phyloP scores from a whole-genome alignment of 1,140 invertebrate species.

The Drosophila neocordata region DNA sequence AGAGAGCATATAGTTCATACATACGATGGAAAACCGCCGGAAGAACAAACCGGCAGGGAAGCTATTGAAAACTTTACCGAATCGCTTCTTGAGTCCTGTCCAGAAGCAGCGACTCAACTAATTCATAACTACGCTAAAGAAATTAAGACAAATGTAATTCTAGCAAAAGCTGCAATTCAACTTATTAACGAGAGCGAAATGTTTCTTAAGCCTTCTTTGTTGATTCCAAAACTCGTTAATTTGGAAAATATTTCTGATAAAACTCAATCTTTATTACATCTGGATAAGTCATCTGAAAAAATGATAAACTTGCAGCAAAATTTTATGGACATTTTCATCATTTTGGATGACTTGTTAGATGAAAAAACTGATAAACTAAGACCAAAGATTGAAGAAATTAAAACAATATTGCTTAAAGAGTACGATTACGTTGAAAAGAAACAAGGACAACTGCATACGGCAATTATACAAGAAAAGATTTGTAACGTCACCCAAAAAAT shows the following conservation, averaged over 20 bases:
- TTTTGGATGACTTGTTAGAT: constrained; percentile 64
- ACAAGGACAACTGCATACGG: constrained; percentile 22
- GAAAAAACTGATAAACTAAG: constrained; percentile 38
- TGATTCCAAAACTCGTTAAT: constrained; percentile 58
- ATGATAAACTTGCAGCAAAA: constrained; percentile 68
- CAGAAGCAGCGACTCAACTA: constrained; percentile 42
- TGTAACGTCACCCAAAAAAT: constrained; percentile 41
- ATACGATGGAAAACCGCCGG: constrained; percentile 51
- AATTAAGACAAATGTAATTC: constrained; percentile 57
- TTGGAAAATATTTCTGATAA: constrained; percentile 54
- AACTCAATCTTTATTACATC: constrained; percentile 30
- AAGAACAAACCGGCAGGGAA: constrained; percentile 28
- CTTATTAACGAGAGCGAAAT: constrained; percentile 53
- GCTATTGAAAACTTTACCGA: constrained; percentile 59
- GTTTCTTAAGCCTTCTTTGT: constrained; percentile 49
- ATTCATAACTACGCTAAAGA: constrained; percentile 44
- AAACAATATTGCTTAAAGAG: constrained; percentile 41
- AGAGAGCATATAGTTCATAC: constrained; percentile 76
- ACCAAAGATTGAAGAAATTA: constrained; percentile 44
- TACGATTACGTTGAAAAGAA: constrained; percentile 61
- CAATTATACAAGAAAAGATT: constrained; percentile 43
- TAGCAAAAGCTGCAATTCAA: constrained; percentile 52
- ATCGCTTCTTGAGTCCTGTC: constrained; percentile 38
- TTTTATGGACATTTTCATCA: constrained; percentile 68
- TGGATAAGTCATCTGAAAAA: constrained; percentile 62